Percentiles rank a stretch among this genome's conserved stretches.
phyloP scores from a whole-genome alignment of 30 jellyfish, hydroid and myxozoan genomes.

The Sanderia malayensis region DNA sequence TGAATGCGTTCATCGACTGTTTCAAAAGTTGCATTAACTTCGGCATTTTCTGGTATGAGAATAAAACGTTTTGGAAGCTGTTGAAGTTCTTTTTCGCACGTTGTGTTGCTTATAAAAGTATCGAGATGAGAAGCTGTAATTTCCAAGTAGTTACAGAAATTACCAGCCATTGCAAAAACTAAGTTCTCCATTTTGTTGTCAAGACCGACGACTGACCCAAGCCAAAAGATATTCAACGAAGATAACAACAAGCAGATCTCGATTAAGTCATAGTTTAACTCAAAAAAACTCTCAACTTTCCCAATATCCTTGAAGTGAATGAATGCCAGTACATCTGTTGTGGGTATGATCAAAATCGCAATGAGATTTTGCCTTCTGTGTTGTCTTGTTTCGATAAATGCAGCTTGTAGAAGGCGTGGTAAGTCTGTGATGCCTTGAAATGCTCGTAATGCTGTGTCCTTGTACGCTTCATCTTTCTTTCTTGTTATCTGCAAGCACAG shows the following conservation, averaged over 20 bases:
- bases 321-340: neutral
- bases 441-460: neutral
- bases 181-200: neutral
- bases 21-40: constrained; percentile 4
- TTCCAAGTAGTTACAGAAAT: constrained; percentile 17
- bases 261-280: neutral
- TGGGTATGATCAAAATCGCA: neutral
- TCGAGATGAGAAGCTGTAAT: constrained; percentile 23
- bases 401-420: neutral
- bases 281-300: neutral
- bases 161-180: no score
- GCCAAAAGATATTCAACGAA: neutral
- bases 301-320: neutral
- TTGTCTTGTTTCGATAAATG: neutral
- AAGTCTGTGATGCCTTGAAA: neutral
- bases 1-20: constrained; percentile 24
- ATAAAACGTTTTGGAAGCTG: constrained; percentile 44
- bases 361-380: neutral
- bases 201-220: neutral
- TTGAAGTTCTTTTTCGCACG: constrained; percentile 10
- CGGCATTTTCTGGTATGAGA: constrained; percentile 38
- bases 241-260: neutral
- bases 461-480: neutral
- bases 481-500: neutral
- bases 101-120: constrained; percentile 17